Percentiles rank a stretch among this genome's conserved stretches.
Conservation (phyloP, 2,797 vertebrate genomes). For the Phyllotis vaccarum region DNA sequence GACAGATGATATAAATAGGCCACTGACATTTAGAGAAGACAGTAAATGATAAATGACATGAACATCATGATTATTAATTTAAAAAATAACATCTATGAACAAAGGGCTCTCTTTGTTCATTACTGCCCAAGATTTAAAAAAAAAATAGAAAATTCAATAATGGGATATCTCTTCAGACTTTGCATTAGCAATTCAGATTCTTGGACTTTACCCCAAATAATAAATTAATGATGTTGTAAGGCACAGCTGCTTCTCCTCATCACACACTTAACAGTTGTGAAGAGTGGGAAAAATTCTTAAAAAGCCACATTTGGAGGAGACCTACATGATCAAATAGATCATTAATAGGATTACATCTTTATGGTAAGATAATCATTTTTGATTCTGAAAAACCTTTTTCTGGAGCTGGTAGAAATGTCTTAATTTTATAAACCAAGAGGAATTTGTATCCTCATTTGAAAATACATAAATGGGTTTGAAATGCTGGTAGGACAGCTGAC, state of each 20-base stretch:
- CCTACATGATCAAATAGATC: neutral
- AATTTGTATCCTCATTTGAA: conserved; percentile 2
- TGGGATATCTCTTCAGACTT: neutral
- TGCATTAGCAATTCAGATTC: conserved; percentile 34
- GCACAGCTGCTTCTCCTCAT: neutral
- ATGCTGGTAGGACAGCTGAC: neutral
- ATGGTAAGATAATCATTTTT: neutral
- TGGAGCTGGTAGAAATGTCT: neutral
- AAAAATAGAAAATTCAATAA: neutral
- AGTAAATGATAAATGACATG: neutral
- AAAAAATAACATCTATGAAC: conserved; percentile 7
- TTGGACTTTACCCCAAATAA: conserved; percentile 6
- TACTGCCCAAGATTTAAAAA: neutral
- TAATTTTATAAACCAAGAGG: conserved; percentile 18
- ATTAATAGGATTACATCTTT: neutral
- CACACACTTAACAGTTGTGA: neutral
- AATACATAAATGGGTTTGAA: neutral
- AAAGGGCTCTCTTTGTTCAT: neutral
- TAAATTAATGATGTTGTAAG: conserved; percentile 24
- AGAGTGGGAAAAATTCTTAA: neutral
- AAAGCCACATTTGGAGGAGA: neutral
- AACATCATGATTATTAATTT: neutral
- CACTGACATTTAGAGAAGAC: conserved; percentile 28
- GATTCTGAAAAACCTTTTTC: neutral
- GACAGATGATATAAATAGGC: conserved; percentile 21